These are phyloP conservation scores for Abrostola triplasia DNA, from an alignment of 2,888 invertebrate species.

Conservation along the genomic window DNA sequence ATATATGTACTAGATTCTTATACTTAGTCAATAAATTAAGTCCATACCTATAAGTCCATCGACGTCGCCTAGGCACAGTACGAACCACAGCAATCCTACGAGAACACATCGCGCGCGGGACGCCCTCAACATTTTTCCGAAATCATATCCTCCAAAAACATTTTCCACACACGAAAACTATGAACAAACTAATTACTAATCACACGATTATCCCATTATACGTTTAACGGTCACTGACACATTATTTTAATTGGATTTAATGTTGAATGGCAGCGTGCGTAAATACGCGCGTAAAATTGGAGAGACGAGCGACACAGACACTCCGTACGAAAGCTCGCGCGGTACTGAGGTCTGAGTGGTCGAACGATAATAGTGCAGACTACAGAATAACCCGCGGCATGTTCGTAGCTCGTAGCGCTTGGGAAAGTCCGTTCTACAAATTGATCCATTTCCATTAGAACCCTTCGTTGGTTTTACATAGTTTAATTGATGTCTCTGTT, in stretches of 20 bases:
- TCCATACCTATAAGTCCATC: constrained; percentile 82
- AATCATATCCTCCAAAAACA: constrained; percentile 78
- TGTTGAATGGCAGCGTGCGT: constrained; percentile 74
- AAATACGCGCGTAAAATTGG: constrained; percentile 67
- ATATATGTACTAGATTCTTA: neutral
- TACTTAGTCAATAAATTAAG: neutral
- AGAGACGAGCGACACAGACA: constrained; percentile 56
- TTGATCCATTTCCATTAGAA: constrained; percentile 71
- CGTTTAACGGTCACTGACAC: constrained; percentile 68
- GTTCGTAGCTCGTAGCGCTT: constrained; percentile 51
- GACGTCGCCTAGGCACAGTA: constrained; percentile 66
- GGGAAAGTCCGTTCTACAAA: constrained; percentile 70
- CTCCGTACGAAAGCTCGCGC: constrained; percentile 62
- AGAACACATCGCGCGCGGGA: constrained; percentile 74
- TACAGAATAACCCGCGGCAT: constrained; percentile 29
- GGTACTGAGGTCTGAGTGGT: constrained; percentile 69
- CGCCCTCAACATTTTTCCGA: constrained; percentile 84
- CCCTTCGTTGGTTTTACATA: constrained; percentile 22
- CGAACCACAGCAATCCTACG: constrained; percentile 76
- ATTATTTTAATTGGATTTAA: constrained; percentile 79
- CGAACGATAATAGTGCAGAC: constrained; percentile 27
- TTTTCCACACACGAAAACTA: constrained; percentile 71
- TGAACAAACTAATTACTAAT: constrained; percentile 62
- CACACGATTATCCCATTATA: constrained; percentile 71
- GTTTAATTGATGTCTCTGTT: constrained; percentile 47